A percentile compares a stretch with the other conserved stretches of the same genome.
Conservation (phyloP, 2,113 vertebrate species). For the Brevimyrus niger region DNA sequence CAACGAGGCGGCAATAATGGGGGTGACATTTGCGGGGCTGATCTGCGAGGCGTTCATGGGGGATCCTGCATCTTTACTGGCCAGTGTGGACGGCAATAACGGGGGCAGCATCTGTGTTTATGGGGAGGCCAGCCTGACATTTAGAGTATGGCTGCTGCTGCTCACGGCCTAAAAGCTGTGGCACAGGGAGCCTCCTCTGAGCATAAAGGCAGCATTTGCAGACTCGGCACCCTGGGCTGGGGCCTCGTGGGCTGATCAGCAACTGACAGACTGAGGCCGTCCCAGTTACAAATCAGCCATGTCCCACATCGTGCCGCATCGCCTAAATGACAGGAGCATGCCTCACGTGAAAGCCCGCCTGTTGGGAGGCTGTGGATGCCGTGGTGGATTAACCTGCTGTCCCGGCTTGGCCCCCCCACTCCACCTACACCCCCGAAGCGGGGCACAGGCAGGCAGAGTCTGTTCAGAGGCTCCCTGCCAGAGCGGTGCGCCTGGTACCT, state of each 20-base stretch:
- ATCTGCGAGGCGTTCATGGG: background rate
- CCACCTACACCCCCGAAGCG: background rate
- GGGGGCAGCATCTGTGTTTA: constrained; percentile 20
- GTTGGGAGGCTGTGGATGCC: background rate
- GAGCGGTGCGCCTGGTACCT: background rate
- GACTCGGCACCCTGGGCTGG: too few relatives aligned
- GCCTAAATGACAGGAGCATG: background rate
- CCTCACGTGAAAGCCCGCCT: background rate
- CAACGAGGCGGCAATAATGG: constrained; percentile 10
- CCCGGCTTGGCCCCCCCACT: background rate
- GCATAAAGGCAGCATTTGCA: too few relatives aligned
- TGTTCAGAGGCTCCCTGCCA: background rate
- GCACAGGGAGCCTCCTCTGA: too few relatives aligned
- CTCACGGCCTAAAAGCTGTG: too few relatives aligned
- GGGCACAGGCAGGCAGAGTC: background rate
- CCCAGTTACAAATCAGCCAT: too few relatives aligned
- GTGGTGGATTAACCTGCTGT: background rate
- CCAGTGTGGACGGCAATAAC: constrained; percentile 9
- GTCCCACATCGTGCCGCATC: background rate
- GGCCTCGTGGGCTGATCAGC: too few relatives aligned
- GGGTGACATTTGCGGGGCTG: constrained; percentile 11
- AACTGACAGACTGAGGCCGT: too few relatives aligned
- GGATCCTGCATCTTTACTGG: background rate
- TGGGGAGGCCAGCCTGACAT: too few relatives aligned
- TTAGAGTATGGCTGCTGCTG: too few relatives aligned